Base-by-base conservation (phyloP, 2,113 vertebrate genomes). In the Thymallus thymallus region DNA sequence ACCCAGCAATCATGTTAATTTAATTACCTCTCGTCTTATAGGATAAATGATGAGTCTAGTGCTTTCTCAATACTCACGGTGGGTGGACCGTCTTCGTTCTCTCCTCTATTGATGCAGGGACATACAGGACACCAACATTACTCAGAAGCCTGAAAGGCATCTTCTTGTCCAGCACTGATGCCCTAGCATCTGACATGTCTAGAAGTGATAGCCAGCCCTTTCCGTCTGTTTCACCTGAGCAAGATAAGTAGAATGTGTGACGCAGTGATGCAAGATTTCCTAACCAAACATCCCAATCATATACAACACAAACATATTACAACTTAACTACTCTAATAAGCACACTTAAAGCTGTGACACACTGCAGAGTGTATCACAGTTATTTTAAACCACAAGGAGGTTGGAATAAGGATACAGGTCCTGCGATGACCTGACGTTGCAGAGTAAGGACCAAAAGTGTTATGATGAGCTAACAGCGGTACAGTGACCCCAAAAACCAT, bases 401-500 rank as follows among this genome's bases (percentile, higher is more conserved):
- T 22, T 56, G 51, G 10, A 16, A 16, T 78, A 94, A 95, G 94
- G 95, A 96, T 96, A 96, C 94, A 94, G 0, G 26, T 10, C 95
- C 95, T 6, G 89, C 79, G 0, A 90, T 12, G 1, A 95, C n/a
- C n/a, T 90, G 30, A 93, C 56, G 10, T 94, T 94, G 55, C 91
- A 90, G 76, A 95, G 2, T 69, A 95, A 82, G 1, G 5, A 95
- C 80, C 68, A 94, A 78, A 71, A 94, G 90, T 0, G 90, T 91
- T 6, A 88, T 0, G 0, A 88, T 83, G 7, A 95, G 87, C 69
- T 24, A 79, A 18, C 0, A 92, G 87, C 0, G 91, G 94, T 24
- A 95, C 74, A 1, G 83, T 90, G 71, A 89, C 10, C 0, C 94
- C 94, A 0, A 91, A 86, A 1, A 41, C 86, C 90, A 95, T 85